Evolutionary conservation across 2,113 vertebrate genomes (phyloP).

Genomic region (Regulus satrapa): DNA sequence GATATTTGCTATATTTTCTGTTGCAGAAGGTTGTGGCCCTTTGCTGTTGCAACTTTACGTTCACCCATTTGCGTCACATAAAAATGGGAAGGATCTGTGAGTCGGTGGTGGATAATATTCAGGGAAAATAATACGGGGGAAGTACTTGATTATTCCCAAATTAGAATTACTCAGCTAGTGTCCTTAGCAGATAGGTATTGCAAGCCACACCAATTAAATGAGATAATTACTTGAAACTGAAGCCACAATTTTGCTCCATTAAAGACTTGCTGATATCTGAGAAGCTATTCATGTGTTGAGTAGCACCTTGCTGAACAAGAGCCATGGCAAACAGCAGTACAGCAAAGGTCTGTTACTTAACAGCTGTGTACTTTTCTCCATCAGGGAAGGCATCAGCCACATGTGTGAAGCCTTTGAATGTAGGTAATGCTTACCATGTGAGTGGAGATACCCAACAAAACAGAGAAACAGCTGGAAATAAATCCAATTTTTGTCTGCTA

Average conservation of each 20-base stretch:
- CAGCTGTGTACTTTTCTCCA: background rate
- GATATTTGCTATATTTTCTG: background rate
- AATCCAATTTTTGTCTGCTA: background rate
- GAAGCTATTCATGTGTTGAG: background rate
- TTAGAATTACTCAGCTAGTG: background rate
- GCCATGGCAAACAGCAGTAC: background rate
- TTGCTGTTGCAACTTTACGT: background rate
- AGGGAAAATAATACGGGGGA: background rate
- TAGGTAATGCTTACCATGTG: background rate
- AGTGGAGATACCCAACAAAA: background rate
- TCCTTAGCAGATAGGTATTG: background rate
- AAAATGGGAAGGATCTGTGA: background rate
- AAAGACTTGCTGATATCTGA: background rate
- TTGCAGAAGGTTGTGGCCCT: background rate
- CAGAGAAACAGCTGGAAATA: background rate
- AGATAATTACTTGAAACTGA: background rate
- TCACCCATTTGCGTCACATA: background rate
- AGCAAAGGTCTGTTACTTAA: background rate
- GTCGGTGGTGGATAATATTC: background rate
- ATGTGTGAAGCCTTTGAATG: background rate
- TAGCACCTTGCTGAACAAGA: background rate
- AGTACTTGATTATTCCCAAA: background rate
- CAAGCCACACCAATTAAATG: background rate
- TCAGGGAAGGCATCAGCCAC: background rate
- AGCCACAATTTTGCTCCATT: background rate